phyloP scores from a whole-genome alignment of 2,797 vertebrate genomes.

The Choloepus didactylus region DNA sequence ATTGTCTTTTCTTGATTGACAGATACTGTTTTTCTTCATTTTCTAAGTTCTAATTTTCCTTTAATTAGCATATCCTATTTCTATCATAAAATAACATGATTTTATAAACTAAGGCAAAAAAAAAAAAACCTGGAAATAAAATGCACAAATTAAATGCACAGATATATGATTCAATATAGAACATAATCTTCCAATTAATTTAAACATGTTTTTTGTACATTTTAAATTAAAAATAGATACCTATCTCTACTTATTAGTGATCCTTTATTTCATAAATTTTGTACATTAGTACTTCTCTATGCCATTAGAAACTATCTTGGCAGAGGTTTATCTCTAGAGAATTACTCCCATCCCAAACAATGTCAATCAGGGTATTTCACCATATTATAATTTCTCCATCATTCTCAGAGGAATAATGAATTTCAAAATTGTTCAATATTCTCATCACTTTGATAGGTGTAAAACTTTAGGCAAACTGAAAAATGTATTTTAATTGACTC shows the following conservation, averaged over 20 bases:
- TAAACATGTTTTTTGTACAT: background rate
- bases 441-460: background rate
- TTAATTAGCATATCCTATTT: background rate
- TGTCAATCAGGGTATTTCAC: background rate
- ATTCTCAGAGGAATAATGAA: background rate
- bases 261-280: background rate
- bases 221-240: background rate
- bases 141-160: background rate
- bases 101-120: background rate
- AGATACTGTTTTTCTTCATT: background rate
- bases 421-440: background rate
- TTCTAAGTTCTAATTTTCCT: background rate
- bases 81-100: background rate
- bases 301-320: background rate
- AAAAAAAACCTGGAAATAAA: background rate
- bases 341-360: background rate
- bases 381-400: background rate
- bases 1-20: background rate
- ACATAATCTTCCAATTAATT: background rate
- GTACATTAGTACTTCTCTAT: background rate
- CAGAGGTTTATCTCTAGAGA: background rate
- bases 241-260: background rate
- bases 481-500: background rate
- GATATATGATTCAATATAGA: background rate
- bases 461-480: background rate